Evolutionary conservation across 2,113 vertebrate species (phyloP).

Genomic region (Leucosticte australis): DNA sequence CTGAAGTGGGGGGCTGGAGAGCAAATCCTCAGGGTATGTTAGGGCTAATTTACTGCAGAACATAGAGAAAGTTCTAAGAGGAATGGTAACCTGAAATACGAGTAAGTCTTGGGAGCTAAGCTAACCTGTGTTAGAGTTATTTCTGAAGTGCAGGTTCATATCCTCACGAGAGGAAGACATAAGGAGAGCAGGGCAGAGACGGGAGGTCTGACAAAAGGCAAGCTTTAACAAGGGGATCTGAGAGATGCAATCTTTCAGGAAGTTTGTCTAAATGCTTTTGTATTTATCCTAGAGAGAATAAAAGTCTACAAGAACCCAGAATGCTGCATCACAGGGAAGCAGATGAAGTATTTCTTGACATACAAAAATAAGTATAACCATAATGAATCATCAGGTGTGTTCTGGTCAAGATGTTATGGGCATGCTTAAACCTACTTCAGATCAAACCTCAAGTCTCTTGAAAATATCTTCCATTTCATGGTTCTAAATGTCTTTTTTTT

Average conservation of each 20-base stretch:
- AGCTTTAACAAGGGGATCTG: neutral
- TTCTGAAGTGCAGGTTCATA: neutral
- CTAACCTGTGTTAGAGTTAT: neutral
- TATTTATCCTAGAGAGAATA: neutral
- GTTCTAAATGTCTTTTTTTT: neutral
- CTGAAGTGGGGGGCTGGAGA: neutral
- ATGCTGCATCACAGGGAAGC: neutral
- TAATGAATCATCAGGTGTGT: neutral
- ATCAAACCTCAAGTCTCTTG: neutral
- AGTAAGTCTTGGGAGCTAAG: neutral
- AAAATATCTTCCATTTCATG: neutral
- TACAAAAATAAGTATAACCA: neutral
- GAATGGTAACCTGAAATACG: neutral
- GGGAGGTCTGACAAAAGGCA: neutral
- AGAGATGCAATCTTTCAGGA: neutral
- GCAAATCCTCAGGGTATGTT: neutral
- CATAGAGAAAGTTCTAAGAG: neutral
- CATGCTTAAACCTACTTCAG: neutral
- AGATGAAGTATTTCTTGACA: neutral
- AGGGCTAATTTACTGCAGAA: neutral
- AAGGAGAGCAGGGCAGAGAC: neutral
- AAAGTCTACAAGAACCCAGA: neutral
- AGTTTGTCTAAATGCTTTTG: neutral
- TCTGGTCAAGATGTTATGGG: neutral
- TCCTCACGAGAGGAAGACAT: neutral